A percentile compares a stretch with the other conserved stretches of the same genome.
Evolutionary conservation across 2,113 vertebrate species (phyloP).

Genomic region (Speoplatyrhinus poulsoni): DNA sequence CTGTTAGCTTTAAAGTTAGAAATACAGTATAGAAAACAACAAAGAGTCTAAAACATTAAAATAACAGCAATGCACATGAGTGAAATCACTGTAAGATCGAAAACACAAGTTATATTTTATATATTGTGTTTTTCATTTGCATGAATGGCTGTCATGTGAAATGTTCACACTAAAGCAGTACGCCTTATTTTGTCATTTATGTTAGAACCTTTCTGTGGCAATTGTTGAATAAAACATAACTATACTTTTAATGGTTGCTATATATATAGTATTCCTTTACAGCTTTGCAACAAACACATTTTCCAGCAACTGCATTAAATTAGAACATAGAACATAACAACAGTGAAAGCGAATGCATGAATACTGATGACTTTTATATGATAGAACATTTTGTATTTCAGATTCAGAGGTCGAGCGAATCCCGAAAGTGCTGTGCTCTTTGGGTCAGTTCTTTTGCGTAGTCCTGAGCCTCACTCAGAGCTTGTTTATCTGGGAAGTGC

Average conservation of each 20-base stretch:
- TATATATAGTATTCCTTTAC: neutral
- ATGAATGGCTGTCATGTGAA: too few relatives aligned
- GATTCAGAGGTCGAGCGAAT: conserved; percentile 67
- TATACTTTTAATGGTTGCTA: neutral
- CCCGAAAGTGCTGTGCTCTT: conserved; percentile 80
- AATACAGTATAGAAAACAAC: conserved; percentile 2
- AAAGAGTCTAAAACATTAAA: conserved; percentile 18
- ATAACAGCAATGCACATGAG: conserved; percentile 14
- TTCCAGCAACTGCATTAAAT: neutral
- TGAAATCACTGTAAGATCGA: conserved; percentile 5
- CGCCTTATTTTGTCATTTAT: neutral
- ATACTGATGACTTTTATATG: neutral
- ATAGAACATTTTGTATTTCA: neutral
- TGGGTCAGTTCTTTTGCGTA: conserved; percentile 76
- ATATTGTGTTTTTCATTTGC: conserved; percentile 15
- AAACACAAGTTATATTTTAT: conserved; percentile 25
- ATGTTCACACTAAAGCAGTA: neutral
- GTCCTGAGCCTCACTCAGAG: conserved; percentile 74
- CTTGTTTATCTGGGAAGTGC: conserved; percentile 69
- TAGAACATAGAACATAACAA: neutral
- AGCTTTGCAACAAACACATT: neutral
- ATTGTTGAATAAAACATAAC: neutral
- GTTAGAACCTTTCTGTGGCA: neutral
- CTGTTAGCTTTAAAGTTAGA: conserved; percentile 14
- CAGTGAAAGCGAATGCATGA: neutral